A percentile compares a stretch with the other conserved stretches of the same genome.
Conservation (phyloP, 2,113 vertebrate species). For the Lepisosteus oculatus region DNA sequence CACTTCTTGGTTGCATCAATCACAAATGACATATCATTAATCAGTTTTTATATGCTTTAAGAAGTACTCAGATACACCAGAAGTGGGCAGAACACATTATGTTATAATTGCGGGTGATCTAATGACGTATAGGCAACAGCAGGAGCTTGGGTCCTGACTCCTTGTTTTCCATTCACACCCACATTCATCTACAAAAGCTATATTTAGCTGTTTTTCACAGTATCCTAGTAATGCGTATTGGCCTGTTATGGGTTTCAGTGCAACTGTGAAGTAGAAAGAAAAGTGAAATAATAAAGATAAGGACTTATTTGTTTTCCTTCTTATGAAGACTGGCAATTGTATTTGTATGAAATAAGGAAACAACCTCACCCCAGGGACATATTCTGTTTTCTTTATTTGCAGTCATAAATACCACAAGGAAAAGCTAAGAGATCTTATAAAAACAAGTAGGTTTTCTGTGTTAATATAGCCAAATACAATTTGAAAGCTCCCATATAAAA, state of each 20-base stretch:
- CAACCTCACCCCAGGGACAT: slow-evolving; percentile 50
- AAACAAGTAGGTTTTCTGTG: slow-evolving; percentile 50
- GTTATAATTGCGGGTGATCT: slow-evolving; percentile 60
- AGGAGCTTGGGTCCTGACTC: slow-evolving; percentile 56
- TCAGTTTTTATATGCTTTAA: slow-evolving; percentile 56
- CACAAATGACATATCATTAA: slow-evolving; percentile 50
- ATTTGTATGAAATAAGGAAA: slow-evolving; percentile 59
- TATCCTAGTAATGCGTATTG: slow-evolving; percentile 42
- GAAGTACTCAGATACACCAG: slow-evolving; percentile 48
- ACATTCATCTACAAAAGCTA: slow-evolving; percentile 54
- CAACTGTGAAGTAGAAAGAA: slow-evolving; percentile 5
- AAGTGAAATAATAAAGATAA: slow-evolving; percentile 55
- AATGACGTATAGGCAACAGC: slow-evolving; percentile 60
- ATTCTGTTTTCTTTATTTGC: slow-evolving; percentile 54
- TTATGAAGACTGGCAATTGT: slow-evolving; percentile 58
- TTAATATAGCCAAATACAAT: slow-evolving; percentile 55
- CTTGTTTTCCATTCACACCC: slow-evolving; percentile 72
- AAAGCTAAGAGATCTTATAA: slow-evolving; percentile 62
- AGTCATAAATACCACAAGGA: slow-evolving; percentile 64
- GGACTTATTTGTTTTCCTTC: slow-evolving; percentile 61
- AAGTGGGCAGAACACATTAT: slow-evolving; percentile 55
- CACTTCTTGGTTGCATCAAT: slow-evolving; percentile 18
- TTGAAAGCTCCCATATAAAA: slow-evolving; percentile 45
- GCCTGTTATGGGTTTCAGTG: slow-evolving; percentile 32
- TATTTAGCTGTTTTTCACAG: slow-evolving; percentile 73